Base-by-base conservation (phyloP, 2,888 invertebrate species). In the Ectobius pallidus region DNA sequence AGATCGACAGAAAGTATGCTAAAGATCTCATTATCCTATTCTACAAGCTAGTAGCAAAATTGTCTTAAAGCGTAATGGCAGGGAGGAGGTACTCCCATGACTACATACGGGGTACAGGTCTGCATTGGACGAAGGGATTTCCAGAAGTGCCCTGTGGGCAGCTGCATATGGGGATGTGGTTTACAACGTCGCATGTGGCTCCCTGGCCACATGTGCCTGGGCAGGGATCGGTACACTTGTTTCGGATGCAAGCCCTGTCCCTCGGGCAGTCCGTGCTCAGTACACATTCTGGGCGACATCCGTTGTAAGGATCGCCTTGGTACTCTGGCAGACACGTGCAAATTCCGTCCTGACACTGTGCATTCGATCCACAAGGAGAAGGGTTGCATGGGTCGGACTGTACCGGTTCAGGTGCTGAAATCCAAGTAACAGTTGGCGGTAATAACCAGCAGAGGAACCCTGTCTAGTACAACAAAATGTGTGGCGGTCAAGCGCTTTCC, bases 391-490 rank as follows among this genome's bases (percentile, higher is more conserved):
- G 79, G 68, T 78, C 76, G n/a, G 71, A 63, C 7, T 44, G 70
- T n/a, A 76, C 55, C 27, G 75, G 73, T 62, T 75, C 76, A 11
- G 61, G 16, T 30, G 70, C 74, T 76, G 61, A 20, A 73, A 69
- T 32, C 14, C 18, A 22, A 68, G 46, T 32, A 61, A 61, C 9
- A 61, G 16, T n/a, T 16, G 30, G 61, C 61, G 30, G 61, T 61
- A 20, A 61, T n/a, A 18, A 32, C n/a, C 32, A 32, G 32, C 61
- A n/a, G n/a, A 7, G 61, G 93, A 94, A 55, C 86, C 86, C 80
- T 95, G 95, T 76, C 89, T 88, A 9, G 94, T 92, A 76, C 90
- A 85, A 79, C 94, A 94, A 77, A 20, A 92, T 87, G 42, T 91
- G 91, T 83, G 90, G 87, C 79, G 94, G 94, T 78, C 88, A 84